Base-by-base conservation (phyloP, 2,888 invertebrate species). In the Pollenia amentaria region DNA sequence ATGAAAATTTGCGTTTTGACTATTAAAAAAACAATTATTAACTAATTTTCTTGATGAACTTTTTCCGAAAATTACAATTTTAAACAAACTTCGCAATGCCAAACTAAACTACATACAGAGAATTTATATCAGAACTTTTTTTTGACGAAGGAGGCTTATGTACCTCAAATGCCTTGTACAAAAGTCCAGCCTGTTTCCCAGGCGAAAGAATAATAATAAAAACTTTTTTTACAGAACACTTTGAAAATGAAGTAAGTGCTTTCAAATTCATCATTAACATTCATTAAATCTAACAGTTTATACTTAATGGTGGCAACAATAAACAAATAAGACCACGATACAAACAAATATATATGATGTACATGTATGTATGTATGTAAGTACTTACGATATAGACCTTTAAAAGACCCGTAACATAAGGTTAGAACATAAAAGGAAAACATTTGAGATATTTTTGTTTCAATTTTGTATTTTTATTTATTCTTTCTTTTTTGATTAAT, bases 401-500 rank as follows among this genome's bases (percentile, higher is more conserved):
- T 46, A 73, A 46, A 42, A 46, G 18, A 60, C 12, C 69, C 62
- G 65, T 46, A 67, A 57, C 73, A 57, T 81, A 40, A 73, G 57
- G 40, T 64, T 76, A 48, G 77, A 72, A 65, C 60, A 72, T 57
- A 38, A 70, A 76, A 72, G 72, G 29, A 72, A 80, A 81, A 85
- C 72, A 80, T 64, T 78, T 73, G 55, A 69, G 69, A 72, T 79
- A 75, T 67, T 60, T 75, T 62, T 72, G 44, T 55, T 67, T 55
- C 12, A 38, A 29, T 75, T 82, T 76, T 65, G 48, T 69, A 42
- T 29, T 42, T 38, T 79, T 69, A 46, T 48, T 65, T 78, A 46
- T 65, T 70, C 18, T 69, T 40, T 46, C 9, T 42, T 67, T 72
- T 83, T 91, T 92, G 93, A 92, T 92, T 92, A 92, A 93, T 92